Evolutionary conservation across 2,113 vertebrate genomes (phyloP).

Genomic region (Puntigrus tetrazona): DNA sequence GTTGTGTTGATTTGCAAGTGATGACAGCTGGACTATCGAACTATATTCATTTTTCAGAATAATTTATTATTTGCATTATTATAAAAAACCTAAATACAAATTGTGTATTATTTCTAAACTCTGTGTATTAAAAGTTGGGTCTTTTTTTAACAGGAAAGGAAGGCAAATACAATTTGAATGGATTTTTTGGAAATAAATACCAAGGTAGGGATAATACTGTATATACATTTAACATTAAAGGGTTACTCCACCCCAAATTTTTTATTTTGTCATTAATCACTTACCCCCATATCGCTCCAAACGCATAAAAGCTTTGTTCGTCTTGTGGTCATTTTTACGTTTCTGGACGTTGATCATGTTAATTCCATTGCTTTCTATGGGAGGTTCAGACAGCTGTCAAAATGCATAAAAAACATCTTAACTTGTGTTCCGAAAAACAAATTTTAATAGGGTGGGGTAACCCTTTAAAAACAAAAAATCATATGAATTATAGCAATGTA

Average conservation of each 20-base stretch:
- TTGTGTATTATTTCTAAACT: background rate
- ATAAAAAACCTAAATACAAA: background rate
- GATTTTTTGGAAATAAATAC: constrained; percentile 77
- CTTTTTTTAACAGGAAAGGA: constrained; percentile 56
- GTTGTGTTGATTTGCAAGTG: background rate
- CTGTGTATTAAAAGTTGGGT: background rate
- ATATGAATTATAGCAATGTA: background rate
- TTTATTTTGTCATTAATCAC: too few relatives aligned
- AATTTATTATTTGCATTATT: background rate
- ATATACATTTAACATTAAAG: background rate
- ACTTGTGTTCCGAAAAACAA: too few relatives aligned
- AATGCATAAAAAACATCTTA: too few relatives aligned
- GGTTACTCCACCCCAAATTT: too few relatives aligned
- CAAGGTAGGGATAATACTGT: constrained; percentile 66
- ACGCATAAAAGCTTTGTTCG: too few relatives aligned
- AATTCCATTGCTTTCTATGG: too few relatives aligned
- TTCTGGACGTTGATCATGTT: too few relatives aligned
- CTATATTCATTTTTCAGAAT: background rate
- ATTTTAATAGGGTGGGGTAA: too few relatives aligned
- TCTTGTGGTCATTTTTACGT: too few relatives aligned
- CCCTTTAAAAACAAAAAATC: too few relatives aligned
- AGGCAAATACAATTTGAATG: constrained; percentile 71
- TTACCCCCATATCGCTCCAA: too few relatives aligned
- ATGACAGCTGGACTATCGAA: background rate
- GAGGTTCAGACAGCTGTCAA: too few relatives aligned